Evolutionary conservation across 2,888 invertebrate genomes (phyloP).

Genomic region (Tromatobia lineatoria): DNA sequence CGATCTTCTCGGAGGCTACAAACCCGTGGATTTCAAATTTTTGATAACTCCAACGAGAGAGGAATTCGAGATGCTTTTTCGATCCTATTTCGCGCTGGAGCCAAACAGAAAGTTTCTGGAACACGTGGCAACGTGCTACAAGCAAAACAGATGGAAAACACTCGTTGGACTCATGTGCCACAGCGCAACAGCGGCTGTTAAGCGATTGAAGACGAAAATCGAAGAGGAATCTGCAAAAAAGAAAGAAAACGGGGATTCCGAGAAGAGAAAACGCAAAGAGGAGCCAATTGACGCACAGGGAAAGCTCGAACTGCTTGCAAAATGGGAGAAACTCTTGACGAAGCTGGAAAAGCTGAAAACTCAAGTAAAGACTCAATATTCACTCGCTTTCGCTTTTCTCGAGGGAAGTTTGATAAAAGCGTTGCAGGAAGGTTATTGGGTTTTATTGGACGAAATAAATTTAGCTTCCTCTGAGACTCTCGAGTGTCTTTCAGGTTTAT

Average conservation of each 20-base stretch:
- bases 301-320: conserved; percentile 65
- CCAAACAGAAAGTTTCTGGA: conserved; percentile 94
- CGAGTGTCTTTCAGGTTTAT: conserved; percentile 95
- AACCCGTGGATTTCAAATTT: conserved; percentile 96
- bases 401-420: conserved; percentile 98
- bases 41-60: conserved; percentile 93
- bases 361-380: conserved; percentile 91
- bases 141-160: conserved; percentile 90
- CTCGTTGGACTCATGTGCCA: conserved; percentile 92
- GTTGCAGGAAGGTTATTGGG: conserved; percentile 97
- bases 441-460: conserved; percentile 99
- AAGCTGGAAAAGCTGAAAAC: conserved; percentile 91
- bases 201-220: conserved; percentile 83
- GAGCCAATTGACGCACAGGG: not conserved
- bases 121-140: conserved; percentile 92
- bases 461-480: conserved; percentile 98
- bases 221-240: conserved; percentile 26
- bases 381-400: conserved; percentile 95
- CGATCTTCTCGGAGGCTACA: conserved; percentile 98
- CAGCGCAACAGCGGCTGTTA: conserved; percentile 89
- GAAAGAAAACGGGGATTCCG: conserved; percentile 54
- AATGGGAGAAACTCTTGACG: conserved; percentile 80
- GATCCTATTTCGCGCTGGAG: conserved; percentile 91
- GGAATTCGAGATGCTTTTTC: conserved; percentile 94
- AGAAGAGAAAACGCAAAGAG: conserved; percentile 20